These are phyloP conservation scores for Gymnocypris eckloni DNA, from an alignment of 2,797 vertebrate species.

Conservation along the genomic window DNA sequence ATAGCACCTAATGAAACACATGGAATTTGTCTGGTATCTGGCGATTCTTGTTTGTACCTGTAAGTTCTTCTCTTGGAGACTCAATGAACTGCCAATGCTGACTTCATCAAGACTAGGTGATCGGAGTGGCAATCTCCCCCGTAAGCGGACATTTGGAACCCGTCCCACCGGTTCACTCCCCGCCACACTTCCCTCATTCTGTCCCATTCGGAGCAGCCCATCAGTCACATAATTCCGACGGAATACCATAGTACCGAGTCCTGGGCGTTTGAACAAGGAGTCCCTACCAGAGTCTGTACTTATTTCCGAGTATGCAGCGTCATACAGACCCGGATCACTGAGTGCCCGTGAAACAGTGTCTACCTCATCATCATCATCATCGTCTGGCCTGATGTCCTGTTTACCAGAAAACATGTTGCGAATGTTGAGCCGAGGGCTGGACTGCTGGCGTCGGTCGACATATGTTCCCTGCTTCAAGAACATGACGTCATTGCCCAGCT, in stretches of 20 bases:
- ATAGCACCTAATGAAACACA: background rate
- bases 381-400: constrained; percentile 7
- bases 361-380: constrained; percentile 54
- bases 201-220: constrained; percentile 78
- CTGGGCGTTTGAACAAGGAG: constrained; percentile 90
- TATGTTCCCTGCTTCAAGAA: constrained; percentile 90
- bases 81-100: constrained; percentile 89
- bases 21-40: background rate
- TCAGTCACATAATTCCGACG: constrained; percentile 87
- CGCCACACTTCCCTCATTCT: constrained; percentile 69
- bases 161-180: constrained; percentile 70
- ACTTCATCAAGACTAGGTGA: constrained; percentile 86
- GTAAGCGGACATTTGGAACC: constrained; percentile 74
- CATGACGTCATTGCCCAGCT: constrained; percentile 90
- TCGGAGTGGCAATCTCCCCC: constrained; percentile 76
- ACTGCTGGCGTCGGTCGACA: constrained; percentile 79
- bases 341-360: constrained; percentile 87
- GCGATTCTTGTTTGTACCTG: constrained; percentile 39
- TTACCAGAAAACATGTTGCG: constrained; percentile 87
- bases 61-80: constrained; percentile 84
- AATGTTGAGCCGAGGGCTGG: constrained; percentile 80
- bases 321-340: constrained; percentile 87
- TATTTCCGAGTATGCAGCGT: constrained; percentile 85
- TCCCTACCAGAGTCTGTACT: constrained; percentile 91
- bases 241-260: constrained; percentile 95